These are phyloP conservation scores for Tonatia bakeri DNA, from an alignment of 2,113 vertebrate species.

Conservation along the genomic window DNA sequence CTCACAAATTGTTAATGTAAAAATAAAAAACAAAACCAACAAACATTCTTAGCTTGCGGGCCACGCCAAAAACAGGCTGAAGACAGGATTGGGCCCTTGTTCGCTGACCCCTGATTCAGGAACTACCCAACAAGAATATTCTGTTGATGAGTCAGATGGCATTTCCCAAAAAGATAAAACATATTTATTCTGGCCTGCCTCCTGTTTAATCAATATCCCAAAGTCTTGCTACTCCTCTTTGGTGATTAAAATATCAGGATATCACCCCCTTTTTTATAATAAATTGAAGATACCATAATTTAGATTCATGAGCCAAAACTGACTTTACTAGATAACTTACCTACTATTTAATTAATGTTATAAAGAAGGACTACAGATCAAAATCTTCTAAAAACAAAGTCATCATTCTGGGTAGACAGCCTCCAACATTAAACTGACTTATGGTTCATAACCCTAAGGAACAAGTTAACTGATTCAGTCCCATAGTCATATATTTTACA, in stretches of 20 bases:
- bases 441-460: constrained; percentile 50
- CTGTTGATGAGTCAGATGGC: background rate
- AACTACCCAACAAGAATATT: background rate
- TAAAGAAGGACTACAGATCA: constrained; percentile 33
- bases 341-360: constrained; percentile 32
- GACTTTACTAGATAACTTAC: constrained; percentile 17
- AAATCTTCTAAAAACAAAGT: constrained; percentile 37
- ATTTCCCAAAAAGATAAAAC: background rate
- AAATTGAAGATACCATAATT: background rate
- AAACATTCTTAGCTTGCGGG: background rate
- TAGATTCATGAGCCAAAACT: background rate
- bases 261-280: background rate
- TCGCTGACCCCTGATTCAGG: background rate
- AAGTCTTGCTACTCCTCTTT: background rate
- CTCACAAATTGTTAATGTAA: background rate
- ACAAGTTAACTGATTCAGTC: constrained; percentile 66
- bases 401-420: constrained; percentile 56
- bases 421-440: constrained; percentile 64
- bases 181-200: background rate
- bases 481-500: constrained; percentile 56
- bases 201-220: background rate
- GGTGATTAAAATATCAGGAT: background rate
- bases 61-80: background rate
- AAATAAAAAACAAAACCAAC: background rate
- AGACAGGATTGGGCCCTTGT: background rate